Evolutionary conservation across 2,113 vertebrate genomes (phyloP).

Genomic region (Ptilorrhoa leucosticta): DNA sequence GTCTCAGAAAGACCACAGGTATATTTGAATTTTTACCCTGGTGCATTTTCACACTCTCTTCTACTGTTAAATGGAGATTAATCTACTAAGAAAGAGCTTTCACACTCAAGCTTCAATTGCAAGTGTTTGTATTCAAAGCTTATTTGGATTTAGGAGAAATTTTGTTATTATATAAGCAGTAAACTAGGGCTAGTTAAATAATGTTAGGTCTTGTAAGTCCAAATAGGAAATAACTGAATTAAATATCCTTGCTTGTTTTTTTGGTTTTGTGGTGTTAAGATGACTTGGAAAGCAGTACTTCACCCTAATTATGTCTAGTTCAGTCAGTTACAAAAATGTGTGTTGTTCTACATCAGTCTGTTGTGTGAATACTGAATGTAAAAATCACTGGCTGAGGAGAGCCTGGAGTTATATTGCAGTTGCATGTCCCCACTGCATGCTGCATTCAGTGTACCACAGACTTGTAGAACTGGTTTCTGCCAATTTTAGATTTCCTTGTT

Average conservation of each 20-base stretch:
- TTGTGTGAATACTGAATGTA: neutral
- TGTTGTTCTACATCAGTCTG: neutral
- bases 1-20: conserved; percentile 94
- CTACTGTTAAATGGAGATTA: neutral
- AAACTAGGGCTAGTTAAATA: neutral
- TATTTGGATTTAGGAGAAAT: neutral
- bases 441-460: neutral
- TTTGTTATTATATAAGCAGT: neutral
- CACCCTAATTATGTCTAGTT: neutral
- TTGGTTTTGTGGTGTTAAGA: neutral
- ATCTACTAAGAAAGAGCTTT: neutral
- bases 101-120: neutral
- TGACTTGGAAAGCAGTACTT: neutral
- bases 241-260: neutral
- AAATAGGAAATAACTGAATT: neutral
- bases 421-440: neutral
- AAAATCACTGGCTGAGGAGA: neutral
- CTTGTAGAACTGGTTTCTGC: neutral
- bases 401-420: neutral
- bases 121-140: neutral
- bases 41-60: neutral
- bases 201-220: neutral
- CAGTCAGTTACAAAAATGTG: neutral
- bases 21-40: neutral
- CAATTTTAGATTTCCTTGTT: neutral